Evolutionary conservation across 1,140 invertebrate genomes (phyloP).

Genomic region (Mamestra configurata): DNA sequence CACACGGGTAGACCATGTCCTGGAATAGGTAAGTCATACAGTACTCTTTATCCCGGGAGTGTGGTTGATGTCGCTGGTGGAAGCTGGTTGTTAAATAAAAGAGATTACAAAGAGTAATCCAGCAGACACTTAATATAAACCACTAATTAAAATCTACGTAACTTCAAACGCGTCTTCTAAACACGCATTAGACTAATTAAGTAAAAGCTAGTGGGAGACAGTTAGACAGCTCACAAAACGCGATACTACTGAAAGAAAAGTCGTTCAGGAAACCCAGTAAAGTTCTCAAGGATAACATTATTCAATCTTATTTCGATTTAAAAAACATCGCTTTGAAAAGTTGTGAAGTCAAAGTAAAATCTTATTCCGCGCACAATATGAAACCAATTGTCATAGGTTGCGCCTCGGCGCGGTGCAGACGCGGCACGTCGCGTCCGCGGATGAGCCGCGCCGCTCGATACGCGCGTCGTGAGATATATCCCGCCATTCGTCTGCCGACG

Average conservation of each 20-base stretch:
- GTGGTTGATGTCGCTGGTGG: too few relatives aligned
- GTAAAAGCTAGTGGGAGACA: too few relatives aligned
- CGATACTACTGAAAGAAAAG: neutral
- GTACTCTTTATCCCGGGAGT: too few relatives aligned
- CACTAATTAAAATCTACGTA: too few relatives aligned
- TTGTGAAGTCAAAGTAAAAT: neutral
- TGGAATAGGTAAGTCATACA: too few relatives aligned
- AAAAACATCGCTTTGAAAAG: neutral
- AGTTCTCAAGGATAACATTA: neutral
- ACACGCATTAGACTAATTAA: too few relatives aligned
- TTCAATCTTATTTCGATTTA: neutral
- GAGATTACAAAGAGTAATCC: too few relatives aligned
- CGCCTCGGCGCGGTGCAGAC: neutral
- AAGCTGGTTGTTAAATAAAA: too few relatives aligned
- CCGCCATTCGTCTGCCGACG: neutral
- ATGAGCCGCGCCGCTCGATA: neutral
- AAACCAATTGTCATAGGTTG: neutral
- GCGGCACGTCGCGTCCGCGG: neutral
- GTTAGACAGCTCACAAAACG: too few relatives aligned
- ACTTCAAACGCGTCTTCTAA: too few relatives aligned
- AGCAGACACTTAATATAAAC: too few relatives aligned
- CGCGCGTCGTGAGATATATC: neutral
- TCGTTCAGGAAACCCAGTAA: neutral
- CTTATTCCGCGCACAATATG: neutral
- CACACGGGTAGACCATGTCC: too few relatives aligned